Evolutionary conservation across 2,113 vertebrate genomes (phyloP).

Genomic region (Stegostoma tigrinum): DNA sequence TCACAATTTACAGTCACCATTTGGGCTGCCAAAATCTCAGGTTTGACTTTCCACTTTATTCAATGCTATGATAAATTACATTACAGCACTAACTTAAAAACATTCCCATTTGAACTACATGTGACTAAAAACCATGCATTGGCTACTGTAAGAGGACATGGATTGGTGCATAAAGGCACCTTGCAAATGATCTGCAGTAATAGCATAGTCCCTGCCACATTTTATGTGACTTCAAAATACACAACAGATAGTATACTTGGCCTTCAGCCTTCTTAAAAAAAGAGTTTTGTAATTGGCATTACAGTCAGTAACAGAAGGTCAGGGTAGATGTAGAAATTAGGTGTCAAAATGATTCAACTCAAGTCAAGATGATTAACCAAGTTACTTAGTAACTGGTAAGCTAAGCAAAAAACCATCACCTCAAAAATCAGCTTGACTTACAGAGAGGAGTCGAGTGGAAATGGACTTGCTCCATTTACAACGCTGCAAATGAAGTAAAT

Average conservation of each 20-base stretch:
- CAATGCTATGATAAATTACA: background rate
- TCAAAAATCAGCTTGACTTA: background rate
- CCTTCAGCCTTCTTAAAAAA: background rate
- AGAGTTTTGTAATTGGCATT: background rate
- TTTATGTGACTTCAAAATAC: background rate
- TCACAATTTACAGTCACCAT: conserved; percentile 29
- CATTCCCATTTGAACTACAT: background rate
- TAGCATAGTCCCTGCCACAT: background rate
- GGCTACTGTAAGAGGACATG: too few species aligned
- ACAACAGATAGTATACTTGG: background rate
- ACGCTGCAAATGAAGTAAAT: background rate
- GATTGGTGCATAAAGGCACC: too few species aligned
- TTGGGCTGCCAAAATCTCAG: conserved; percentile 34
- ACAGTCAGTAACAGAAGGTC: background rate
- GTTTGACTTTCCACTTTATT: conserved; percentile 32
- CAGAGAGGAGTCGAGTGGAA: background rate
- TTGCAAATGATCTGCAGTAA: background rate
- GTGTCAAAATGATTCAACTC: background rate
- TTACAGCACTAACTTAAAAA: background rate
- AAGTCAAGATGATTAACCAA: background rate
- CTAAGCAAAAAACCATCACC: background rate
- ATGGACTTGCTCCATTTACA: background rate
- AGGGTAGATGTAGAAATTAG: background rate
- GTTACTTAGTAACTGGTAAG: background rate
- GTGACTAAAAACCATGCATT: background rate